A percentile compares a stretch with the other conserved stretches of the same genome.
These are phyloP conservation scores for Cyphomyrus discorhynchus DNA, from an alignment of 2,113 vertebrate genomes.

Conservation along the genomic window DNA sequence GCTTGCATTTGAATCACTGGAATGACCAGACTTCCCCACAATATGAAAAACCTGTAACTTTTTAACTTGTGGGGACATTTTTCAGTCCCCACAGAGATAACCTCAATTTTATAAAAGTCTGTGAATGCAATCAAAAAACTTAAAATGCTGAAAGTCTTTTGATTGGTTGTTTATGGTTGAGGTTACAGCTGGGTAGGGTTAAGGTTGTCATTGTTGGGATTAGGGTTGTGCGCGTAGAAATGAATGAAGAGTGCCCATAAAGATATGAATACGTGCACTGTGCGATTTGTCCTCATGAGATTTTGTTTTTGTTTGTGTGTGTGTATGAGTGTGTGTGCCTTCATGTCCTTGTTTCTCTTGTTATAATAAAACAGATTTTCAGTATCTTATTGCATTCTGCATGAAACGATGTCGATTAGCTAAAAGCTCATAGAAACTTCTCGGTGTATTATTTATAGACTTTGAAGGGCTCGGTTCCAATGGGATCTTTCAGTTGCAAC, in stretches of 20 bases:
- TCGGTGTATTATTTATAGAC: conserved; percentile 9
- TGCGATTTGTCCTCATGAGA: neutral
- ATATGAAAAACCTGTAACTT: neutral
- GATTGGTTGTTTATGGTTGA: neutral
- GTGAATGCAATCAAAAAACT: neutral
- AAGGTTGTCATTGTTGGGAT: neutral
- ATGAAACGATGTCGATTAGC: neutral
- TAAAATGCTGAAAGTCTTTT: neutral
- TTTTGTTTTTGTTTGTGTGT: neutral
- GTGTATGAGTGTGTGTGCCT: neutral
- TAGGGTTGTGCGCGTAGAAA: neutral
- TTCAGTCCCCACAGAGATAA: neutral
- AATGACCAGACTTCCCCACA: neutral
- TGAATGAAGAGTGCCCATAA: neutral
- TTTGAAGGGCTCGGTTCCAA: conserved; percentile 1
- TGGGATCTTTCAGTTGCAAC: conserved; percentile 14
- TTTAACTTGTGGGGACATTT: neutral
- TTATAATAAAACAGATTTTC: neutral
- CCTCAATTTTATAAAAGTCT: neutral
- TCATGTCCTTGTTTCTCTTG: neutral
- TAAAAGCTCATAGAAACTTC: neutral
- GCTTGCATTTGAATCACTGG: neutral
- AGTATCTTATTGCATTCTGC: neutral
- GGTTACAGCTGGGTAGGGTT: neutral
- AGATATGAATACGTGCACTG: neutral